These are phyloP conservation scores for Octopus sinensis DNA, from an alignment of 1,140 invertebrate species.

Conservation along the genomic window DNA sequence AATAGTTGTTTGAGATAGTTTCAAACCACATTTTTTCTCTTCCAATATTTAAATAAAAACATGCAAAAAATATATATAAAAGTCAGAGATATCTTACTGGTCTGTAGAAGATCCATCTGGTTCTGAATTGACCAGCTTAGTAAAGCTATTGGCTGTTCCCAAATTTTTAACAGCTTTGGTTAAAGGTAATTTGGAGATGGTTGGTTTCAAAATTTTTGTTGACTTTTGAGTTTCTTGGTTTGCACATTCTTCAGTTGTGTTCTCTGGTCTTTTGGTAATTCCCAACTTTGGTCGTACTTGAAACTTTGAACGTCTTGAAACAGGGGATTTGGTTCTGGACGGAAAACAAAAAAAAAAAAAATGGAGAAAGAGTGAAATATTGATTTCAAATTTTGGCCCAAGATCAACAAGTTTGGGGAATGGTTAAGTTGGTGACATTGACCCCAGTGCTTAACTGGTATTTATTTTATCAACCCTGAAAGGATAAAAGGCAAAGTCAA, in stretches of 20 bases:
- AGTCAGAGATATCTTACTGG: conserved; percentile 8
- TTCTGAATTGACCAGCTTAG: conserved; percentile 12
- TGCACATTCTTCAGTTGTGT: background rate
- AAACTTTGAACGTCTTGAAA: conserved; percentile 9
- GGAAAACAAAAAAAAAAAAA: too few species aligned
- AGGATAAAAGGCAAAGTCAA: too few species aligned
- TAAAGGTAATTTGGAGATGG: background rate
- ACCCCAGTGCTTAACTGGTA: too few species aligned
- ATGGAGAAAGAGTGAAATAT: too few species aligned
- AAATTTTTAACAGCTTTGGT: background rate
- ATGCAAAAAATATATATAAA: background rate
- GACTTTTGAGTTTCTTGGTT: background rate
- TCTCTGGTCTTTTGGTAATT: conserved; percentile 13
- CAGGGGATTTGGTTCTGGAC: background rate
- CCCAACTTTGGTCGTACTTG: conserved; percentile 15
- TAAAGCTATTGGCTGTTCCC: background rate
- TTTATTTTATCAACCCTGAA: too few species aligned
- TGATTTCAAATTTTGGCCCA: too few species aligned
- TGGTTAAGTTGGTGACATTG: too few species aligned
- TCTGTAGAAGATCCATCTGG: background rate
- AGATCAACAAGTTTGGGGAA: too few species aligned
- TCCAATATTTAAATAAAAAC: too few species aligned
- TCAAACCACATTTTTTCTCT: too few species aligned
- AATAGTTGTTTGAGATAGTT: too few species aligned
- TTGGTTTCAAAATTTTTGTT: background rate